phyloP scores from a whole-genome alignment of 2,888 invertebrate species.

The Sarcophaga subvicina region DNA sequence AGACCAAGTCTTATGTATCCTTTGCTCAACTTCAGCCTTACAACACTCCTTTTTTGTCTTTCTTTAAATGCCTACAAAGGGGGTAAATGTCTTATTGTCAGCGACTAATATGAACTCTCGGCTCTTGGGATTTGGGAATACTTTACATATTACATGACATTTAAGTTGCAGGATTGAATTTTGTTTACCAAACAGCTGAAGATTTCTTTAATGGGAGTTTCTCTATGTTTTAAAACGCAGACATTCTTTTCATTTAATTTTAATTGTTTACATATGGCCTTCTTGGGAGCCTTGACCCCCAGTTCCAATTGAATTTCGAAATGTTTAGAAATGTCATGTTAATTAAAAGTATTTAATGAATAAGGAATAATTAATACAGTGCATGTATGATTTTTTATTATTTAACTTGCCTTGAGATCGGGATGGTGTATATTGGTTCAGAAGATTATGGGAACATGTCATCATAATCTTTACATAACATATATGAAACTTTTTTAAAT shows the following conservation, averaged over 20 bases:
- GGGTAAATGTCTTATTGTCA: not conserved
- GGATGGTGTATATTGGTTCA: no score
- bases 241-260: slow-evolving; percentile 40
- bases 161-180: slow-evolving; percentile 10
- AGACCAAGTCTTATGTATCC: slow-evolving; percentile 29
- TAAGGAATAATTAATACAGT: no score
- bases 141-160: slow-evolving; percentile 3
- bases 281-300: not conserved
- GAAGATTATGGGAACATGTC: no score
- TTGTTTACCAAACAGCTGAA: slow-evolving; percentile 27
- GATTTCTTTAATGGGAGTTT: slow-evolving; percentile 32
- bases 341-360: no score
- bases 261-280: slow-evolving; percentile 48
- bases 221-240: not conserved
- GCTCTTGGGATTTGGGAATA: not conserved
- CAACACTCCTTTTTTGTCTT: not conserved
- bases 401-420: no score
- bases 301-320: no score
- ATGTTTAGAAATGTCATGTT: no score
- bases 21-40: not conserved
- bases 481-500: no score
- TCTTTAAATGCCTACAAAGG: not conserved
- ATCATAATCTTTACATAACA: no score
- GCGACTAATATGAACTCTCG: slow-evolving; percentile 29
- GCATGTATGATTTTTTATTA: no score